Evolutionary conservation across 2,113 vertebrate species (phyloP).

Genomic region (Plecotus auritus): DNA sequence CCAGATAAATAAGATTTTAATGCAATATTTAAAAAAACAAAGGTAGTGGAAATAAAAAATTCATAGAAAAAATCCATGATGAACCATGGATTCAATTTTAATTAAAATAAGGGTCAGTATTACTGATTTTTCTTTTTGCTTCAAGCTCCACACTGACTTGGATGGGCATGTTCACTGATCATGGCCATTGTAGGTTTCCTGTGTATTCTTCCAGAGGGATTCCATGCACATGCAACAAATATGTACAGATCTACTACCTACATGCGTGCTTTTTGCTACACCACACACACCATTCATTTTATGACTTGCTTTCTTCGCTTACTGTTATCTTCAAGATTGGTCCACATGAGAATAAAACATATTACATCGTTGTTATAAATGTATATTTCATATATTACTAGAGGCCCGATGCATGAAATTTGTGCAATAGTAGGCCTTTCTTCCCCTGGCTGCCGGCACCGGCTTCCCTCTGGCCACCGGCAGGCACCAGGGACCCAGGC

Average conservation of each 20-base stretch:
- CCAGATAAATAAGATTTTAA: not conserved
- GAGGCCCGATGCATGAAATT: too few relatives aligned
- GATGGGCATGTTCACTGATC: accelerated
- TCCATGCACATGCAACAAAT: not conserved
- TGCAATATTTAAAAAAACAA: not conserved
- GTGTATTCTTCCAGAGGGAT: not conserved
- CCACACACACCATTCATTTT: not conserved
- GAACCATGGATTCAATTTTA: not conserved
- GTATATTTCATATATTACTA: not conserved
- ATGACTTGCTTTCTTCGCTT: not conserved
- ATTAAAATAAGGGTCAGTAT: not conserved
- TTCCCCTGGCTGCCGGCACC: too few relatives aligned
- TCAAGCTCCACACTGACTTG: not conserved
- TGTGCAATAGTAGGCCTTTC: too few relatives aligned
- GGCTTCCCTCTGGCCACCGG: too few relatives aligned
- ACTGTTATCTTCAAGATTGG: not conserved
- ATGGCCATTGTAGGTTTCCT: accelerated
- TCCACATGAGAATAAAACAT: not conserved
- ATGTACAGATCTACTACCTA: accelerated
- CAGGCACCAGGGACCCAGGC: too few relatives aligned
- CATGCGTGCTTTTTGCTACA: not conserved
- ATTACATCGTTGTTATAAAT: not conserved
- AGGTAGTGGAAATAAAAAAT: not conserved
- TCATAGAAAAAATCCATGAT: not conserved
- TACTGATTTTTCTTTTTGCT: not conserved